These are phyloP conservation scores for Mustelus asterias DNA, from an alignment of 2,113 vertebrate species.

Conservation along the genomic window DNA sequence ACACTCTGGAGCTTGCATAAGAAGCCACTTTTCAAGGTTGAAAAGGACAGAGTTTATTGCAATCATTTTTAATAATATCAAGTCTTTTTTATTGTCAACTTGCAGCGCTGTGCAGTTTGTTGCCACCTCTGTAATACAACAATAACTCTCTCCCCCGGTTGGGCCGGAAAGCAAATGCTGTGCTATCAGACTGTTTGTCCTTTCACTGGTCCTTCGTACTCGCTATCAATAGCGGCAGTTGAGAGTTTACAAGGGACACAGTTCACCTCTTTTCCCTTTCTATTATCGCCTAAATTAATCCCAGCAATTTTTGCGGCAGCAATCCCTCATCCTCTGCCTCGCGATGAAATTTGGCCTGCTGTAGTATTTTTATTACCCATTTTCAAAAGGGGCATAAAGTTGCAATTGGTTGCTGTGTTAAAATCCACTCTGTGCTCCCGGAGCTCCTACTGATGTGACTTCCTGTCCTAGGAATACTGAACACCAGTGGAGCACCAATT, in stretches of 20 bases:
- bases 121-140: neutral
- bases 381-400: neutral
- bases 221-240: neutral
- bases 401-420: neutral
- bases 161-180: neutral
- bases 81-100: neutral
- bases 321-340: neutral
- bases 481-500: neutral
- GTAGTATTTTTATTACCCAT: neutral
- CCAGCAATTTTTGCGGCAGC: neutral
- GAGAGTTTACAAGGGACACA: neutral
- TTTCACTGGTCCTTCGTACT: neutral
- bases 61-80: neutral
- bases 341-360: neutral
- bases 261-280: neutral
- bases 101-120: neutral
- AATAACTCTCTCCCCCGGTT: neutral
- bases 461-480: neutral
- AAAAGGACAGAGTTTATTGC: neutral
- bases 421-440: neutral
- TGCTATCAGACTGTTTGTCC: neutral
- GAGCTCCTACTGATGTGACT: no score
- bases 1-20: neutral
- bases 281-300: neutral
- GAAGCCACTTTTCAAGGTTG: neutral